Evolutionary conservation across 1,140 invertebrate genomes (phyloP), one percentile per base, ranked within the genome.

Genomic region (Drosophila pseudoananassae): DNA sequence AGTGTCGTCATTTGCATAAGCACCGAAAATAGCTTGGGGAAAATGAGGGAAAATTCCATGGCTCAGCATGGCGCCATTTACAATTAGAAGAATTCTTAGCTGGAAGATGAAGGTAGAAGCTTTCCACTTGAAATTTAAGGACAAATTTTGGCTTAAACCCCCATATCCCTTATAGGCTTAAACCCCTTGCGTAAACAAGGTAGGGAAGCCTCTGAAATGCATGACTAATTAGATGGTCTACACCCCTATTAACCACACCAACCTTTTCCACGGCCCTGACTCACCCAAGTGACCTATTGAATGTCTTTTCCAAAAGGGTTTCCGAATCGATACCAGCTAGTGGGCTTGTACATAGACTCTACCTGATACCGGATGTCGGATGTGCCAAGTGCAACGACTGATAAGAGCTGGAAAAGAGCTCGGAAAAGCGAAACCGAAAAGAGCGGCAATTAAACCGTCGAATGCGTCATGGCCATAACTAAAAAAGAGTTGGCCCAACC

Each of bases 1-100:
- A 81, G 68, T 77, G 66, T 49, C 47, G 47, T 71, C 79, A 82
- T 82, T 82, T 78, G 79, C 78, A 82, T 82, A 82, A 74, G 50
- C 57, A 46, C 43, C 40, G 25, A 60, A 66, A 65, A 50, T 55
- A 33, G 29, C 33, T 60, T 36, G 25, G 56, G 25, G 56, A 74
- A 65, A 36, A 36, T 61, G 54, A 12, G 14, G 57, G 45, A 31
- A 74, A 74, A 64, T 77, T 76, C 75, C 65, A 76, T 64, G 65
- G 45, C 81, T 52, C 81, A 85, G 81, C 72, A 51, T 85, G 81
- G 76, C 81, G 55, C 63, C 56, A n/a, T n/a, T n/a, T n/a, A 69
- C 69, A 75, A 68, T 85, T 73, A 84, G 72, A 73, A 80, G 54
- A 77, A 64, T 70, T 74, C 73, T 70, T 66, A 20, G 20, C 20